Percentiles rank a stretch among this genome's conserved stretches.
These are phyloP conservation scores for Recurvirostra avosetta DNA, from an alignment of 2,113 vertebrate genomes.

Conservation along the genomic window DNA sequence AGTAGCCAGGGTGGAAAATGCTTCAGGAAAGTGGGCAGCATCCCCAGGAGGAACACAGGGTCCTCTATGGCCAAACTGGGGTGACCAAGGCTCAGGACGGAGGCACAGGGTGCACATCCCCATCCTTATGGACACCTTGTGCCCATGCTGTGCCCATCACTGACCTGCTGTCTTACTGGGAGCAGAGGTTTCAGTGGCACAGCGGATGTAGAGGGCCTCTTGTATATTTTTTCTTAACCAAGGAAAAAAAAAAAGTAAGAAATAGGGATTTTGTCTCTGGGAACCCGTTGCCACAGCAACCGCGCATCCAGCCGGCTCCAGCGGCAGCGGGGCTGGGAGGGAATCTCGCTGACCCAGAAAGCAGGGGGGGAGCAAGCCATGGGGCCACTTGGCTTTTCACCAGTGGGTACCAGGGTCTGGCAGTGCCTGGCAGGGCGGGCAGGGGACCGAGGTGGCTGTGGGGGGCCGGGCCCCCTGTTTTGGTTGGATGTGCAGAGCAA, in stretches of 20 bases:
- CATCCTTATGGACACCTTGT: background rate
- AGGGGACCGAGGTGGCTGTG: accelerated
- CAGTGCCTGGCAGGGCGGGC: background rate
- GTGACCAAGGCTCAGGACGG: accelerated
- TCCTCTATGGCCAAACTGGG: background rate
- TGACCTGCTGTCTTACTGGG: accelerated
- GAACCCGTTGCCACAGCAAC: constrained; percentile 75
- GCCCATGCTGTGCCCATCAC: accelerated
- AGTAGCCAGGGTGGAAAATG: accelerated
- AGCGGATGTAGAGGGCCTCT: background rate
- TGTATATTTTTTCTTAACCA: background rate
- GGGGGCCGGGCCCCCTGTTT: background rate
- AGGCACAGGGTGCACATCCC: accelerated
- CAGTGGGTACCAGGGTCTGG: background rate
- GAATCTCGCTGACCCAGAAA: constrained; percentile 64
- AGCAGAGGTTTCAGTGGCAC: accelerated
- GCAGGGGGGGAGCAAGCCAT: background rate
- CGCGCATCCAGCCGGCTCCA: constrained; percentile 29
- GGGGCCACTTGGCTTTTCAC: background rate
- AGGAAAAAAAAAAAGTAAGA: background rate
- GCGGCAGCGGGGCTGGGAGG: constrained; percentile 42
- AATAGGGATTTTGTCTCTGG: constrained; percentile 46
- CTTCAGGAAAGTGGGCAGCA: background rate
- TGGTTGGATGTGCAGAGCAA: background rate
- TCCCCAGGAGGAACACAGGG: background rate